Base-by-base conservation (phyloP, 2,888 invertebrate species). In the Pseudococcus viburni region DNA sequence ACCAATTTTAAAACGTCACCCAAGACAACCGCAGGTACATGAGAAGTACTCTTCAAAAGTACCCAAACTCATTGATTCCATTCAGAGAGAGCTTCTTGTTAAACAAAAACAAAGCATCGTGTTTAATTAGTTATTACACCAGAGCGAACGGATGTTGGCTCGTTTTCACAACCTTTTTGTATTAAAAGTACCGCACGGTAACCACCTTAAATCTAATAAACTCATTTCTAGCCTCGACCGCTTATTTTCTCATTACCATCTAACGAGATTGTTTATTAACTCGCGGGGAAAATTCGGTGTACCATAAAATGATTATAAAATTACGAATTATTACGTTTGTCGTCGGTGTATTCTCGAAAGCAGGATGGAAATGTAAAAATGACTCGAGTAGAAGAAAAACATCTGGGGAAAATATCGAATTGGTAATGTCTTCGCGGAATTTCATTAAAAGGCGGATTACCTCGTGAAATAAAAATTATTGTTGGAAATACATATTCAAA, bases 61-160 rank as follows among this genome's bases (percentile, higher is more conserved):
- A 68, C 42, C 42, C 26, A 68, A 68, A 12, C 12, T 68, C 73
- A 39, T 73, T 73, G 73, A 73, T 73, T 73, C 33, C 6, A 73
- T 17, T 5, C 26, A 73, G 17, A 9, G 22, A 73, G 17, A 15
- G 73, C 15, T 73, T 73, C 33, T 73, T 64, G 64, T 64, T 64
- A 22, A 12, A 11, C n/a, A 12, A 33, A 22, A 12, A 11, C n/a
- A 33, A 73, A 39, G 33, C 73, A 19, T 73, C 17, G 73, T 12
- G 39, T 73, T 73, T 73, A 73, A 73, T 73, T 73, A 33, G 73
- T 73, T 73, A 73, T 73, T 73, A 73, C 73, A 73, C 73, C 15
- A 73, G 17, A 73, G 33, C 73, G 73, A 73, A 73, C 73, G 73
- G 33, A 73, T 33, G 73, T 39, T 73, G 73, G 73, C 33, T 73